These are phyloP conservation scores for Paraescarpia echinospica DNA, from an alignment of 1,140 invertebrate genomes.

Conservation along the genomic window DNA sequence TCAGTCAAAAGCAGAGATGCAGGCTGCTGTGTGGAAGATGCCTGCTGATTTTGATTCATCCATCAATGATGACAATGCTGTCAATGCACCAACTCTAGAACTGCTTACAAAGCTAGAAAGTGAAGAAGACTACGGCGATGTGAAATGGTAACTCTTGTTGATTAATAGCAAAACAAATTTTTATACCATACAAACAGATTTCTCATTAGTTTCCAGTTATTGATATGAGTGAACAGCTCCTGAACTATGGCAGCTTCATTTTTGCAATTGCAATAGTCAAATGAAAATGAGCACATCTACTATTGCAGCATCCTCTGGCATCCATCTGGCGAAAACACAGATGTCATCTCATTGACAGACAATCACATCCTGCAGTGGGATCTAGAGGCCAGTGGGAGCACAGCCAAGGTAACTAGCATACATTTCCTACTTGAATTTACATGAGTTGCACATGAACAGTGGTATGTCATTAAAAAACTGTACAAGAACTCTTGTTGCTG, in stretches of 20 bases:
- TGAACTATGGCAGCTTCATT: neutral
- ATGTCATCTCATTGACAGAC: constrained; percentile 74
- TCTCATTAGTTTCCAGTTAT: neutral
- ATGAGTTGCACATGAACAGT: no score
- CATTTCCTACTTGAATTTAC: neutral
- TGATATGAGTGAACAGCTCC: neutral
- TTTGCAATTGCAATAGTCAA: neutral
- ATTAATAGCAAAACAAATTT: neutral
- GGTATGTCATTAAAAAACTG: no score
- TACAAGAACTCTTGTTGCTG: no score
- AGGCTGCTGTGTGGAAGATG: constrained; percentile 70
- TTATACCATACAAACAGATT: neutral
- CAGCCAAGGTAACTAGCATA: constrained; percentile 58
- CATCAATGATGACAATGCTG: constrained; percentile 47
- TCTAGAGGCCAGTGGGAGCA: constrained; percentile 56
- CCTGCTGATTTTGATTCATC: constrained; percentile 59
- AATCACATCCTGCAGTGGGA: constrained; percentile 71
- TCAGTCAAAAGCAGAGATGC: constrained; percentile 63
- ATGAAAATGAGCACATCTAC: neutral
- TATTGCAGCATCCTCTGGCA: constrained; percentile 68
- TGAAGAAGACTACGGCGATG: constrained; percentile 65
- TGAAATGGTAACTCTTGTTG: constrained; percentile 65
- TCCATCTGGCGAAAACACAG: constrained; percentile 71
- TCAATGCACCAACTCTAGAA: constrained; percentile 46
- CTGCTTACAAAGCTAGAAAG: constrained; percentile 54